These are phyloP conservation scores for Neodon shergylaensis DNA, from an alignment of 2,113 vertebrate genomes.

Conservation along the genomic window DNA sequence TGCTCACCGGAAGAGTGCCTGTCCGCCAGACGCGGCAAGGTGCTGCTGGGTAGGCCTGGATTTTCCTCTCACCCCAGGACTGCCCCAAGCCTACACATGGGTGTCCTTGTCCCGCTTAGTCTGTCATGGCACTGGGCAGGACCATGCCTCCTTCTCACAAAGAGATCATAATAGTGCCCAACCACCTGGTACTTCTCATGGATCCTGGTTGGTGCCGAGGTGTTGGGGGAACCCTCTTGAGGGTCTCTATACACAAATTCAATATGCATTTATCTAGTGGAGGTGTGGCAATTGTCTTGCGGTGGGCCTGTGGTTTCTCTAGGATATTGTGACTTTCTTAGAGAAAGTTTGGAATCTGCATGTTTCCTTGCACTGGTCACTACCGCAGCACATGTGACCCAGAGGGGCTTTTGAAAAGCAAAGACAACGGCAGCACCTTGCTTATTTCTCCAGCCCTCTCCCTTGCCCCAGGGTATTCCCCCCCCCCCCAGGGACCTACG, in stretches of 20 bases:
- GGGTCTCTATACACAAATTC: not conserved
- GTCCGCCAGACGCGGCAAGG: not conserved
- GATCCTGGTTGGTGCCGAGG: not conserved
- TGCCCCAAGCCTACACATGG: not conserved
- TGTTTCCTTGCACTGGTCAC: not conserved
- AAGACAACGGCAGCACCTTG: not conserved
- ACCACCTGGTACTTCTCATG: not conserved
- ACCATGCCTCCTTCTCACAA: not conserved
- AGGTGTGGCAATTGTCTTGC: not conserved
- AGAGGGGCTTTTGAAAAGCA: not conserved
- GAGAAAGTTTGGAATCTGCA: not conserved
- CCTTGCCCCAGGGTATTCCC: not conserved
- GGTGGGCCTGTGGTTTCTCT: conserved; percentile 5
- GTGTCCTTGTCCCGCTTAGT: not conserved
- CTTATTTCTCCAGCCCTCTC: not conserved
- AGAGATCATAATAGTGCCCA: not conserved
- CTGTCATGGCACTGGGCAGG: not conserved
- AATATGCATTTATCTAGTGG: not conserved
- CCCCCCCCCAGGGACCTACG: not conserved
- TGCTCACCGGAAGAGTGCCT: not conserved
- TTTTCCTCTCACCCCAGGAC: not conserved
- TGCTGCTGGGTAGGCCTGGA: not conserved
- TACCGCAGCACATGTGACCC: not conserved
- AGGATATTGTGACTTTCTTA: not conserved
- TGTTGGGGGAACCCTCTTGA: not conserved